Evolutionary conservation across 2,888 invertebrate species (phyloP).

Genomic region (Eudasyphora cyanicolor): DNA sequence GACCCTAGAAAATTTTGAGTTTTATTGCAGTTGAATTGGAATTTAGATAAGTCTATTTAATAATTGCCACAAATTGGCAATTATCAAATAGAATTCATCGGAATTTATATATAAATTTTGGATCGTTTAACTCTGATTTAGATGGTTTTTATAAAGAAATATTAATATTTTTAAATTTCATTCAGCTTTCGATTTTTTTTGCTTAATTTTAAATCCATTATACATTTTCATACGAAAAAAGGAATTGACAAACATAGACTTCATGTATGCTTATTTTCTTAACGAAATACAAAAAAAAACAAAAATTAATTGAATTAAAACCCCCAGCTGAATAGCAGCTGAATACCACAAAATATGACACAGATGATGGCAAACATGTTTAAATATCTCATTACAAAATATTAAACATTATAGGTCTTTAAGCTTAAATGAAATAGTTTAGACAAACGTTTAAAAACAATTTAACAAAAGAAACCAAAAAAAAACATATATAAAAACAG

Average conservation of each 20-base stretch:
- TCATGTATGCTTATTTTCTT: constrained; percentile 51
- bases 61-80: no score
- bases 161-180: neutral
- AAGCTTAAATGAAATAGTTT: constrained; percentile 46
- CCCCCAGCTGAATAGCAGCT: constrained; percentile 38
- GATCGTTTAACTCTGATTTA: no score
- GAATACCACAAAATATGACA: constrained; percentile 15
- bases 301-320: constrained; percentile 17
- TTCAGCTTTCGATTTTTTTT: constrained; percentile 47
- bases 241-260: constrained; percentile 68
- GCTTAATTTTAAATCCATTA: constrained; percentile 21
- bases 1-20: no score
- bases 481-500: constrained; percentile 49
- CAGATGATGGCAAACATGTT: neutral
- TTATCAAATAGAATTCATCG: no score
- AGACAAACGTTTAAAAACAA: constrained; percentile 43
- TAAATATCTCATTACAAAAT: constrained; percentile 43
- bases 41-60: no score
- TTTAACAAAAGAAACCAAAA: constrained; percentile 18
- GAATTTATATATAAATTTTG: no score
- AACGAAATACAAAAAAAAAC: neutral
- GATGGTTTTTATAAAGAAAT: no score
- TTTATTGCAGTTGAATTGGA: no score
- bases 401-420: constrained; percentile 25
- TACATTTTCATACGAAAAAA: constrained; percentile 43